These are phyloP conservation scores for Plutella xylostella DNA, from an alignment of 2,888 invertebrate genomes.

Conservation along the genomic window DNA sequence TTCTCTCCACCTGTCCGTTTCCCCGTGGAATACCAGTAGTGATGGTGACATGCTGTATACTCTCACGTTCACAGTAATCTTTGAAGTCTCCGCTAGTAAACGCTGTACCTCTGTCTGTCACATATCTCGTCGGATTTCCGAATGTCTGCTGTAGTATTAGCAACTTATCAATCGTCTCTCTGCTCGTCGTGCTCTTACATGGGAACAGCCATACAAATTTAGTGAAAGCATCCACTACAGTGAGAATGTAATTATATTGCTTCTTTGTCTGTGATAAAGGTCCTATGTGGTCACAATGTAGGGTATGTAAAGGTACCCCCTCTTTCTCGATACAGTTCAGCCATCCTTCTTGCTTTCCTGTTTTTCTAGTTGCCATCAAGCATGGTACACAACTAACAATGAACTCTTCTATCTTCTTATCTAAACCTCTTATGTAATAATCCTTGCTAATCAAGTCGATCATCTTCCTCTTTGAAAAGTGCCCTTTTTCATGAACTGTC, in stretches of 20 bases:
- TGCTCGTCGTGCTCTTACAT: neutral
- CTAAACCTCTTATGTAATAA: slow-evolving; percentile 20
- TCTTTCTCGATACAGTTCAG: slow-evolving; percentile 28
- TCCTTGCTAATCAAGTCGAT: slow-evolving; percentile 21
- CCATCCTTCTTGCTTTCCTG: slow-evolving; percentile 28
- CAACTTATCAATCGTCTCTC: neutral
- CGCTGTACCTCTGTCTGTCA: slow-evolving; percentile 25
- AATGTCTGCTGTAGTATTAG: slow-evolving; percentile 21
- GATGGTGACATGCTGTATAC: slow-evolving; percentile 24
- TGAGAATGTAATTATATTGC: neutral
- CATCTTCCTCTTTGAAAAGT: slow-evolving; percentile 26
- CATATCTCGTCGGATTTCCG: too few relatives aligned
- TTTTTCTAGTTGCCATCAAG: slow-evolving; percentile 13
- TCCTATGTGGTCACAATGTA: slow-evolving; percentile 32
- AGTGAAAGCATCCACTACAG: neutral
- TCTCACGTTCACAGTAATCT: neutral
- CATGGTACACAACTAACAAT: slow-evolving; percentile 12
- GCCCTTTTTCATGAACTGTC: slow-evolving; percentile 29
- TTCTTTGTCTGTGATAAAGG: slow-evolving; percentile 21
- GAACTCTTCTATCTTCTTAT: slow-evolving; percentile 9
- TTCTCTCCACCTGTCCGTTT: slow-evolving; percentile 29
- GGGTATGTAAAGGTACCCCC: slow-evolving; percentile 21
- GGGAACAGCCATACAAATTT: slow-evolving; percentile 7
- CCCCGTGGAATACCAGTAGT: slow-evolving; percentile 26
- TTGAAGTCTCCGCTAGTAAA: neutral